Evolutionary conservation across 2,113 vertebrate genomes (phyloP).

Genomic region (Bolborhynchus lineola): DNA sequence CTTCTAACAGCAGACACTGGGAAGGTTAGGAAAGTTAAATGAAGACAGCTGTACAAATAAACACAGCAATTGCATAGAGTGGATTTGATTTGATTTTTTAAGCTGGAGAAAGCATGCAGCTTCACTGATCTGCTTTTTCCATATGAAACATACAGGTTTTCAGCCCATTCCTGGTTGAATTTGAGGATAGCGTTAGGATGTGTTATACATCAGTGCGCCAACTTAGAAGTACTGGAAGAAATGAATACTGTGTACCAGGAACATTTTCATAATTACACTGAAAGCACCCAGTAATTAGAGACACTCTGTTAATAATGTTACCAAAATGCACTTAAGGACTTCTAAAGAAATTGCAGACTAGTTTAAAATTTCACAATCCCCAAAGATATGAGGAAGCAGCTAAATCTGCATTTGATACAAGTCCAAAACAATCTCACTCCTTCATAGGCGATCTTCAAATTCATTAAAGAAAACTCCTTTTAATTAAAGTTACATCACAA

Average conservation of each 20-base stretch:
- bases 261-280: conserved; percentile 40
- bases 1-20: neutral
- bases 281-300: conserved; percentile 46
- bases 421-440: neutral
- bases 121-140: neutral
- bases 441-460: neutral
- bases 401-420: conserved; percentile 24
- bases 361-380: conserved; percentile 29
- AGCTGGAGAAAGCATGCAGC: neutral
- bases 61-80: neutral
- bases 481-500: neutral
- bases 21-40: neutral
- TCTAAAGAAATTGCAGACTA: conserved; percentile 51
- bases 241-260: neutral
- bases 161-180: neutral
- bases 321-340: conserved; percentile 37
- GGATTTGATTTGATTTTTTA: neutral
- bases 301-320: conserved; percentile 51
- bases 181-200: neutral
- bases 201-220: neutral
- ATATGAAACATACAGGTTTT: neutral
- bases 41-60: neutral
- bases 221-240: neutral
- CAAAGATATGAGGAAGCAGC: neutral
- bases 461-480: neutral